Evolutionary conservation across 2,888 invertebrate genomes (phyloP).

Genomic region (Tiliacea aurago): DNA sequence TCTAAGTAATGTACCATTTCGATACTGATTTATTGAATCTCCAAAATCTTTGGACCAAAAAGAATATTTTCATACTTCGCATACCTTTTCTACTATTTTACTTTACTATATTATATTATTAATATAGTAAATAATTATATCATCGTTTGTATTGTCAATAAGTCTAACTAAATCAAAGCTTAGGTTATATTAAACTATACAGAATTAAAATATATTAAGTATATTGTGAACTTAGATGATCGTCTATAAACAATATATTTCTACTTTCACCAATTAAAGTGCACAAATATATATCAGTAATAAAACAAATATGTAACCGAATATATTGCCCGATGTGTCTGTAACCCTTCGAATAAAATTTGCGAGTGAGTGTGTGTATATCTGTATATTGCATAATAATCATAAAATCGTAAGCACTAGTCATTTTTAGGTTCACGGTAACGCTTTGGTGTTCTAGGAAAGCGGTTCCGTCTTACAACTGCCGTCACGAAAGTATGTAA

Average conservation of each 20-base stretch:
- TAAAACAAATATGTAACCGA: neutral
- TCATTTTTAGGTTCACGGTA: constrained; percentile 61
- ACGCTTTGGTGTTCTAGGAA: no score
- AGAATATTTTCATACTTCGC: constrained; percentile 58
- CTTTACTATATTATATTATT: constrained; percentile 16
- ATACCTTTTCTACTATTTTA: constrained; percentile 43
- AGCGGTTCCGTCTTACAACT: no score
- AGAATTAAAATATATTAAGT: constrained; percentile 9
- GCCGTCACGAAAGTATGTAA: no score
- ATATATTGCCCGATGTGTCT: constrained; percentile 8
- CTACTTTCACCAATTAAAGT: constrained; percentile 26
- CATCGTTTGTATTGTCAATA: constrained; percentile 26
- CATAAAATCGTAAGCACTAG: constrained; percentile 62
- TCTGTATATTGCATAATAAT: constrained; percentile 33
- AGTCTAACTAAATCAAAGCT: constrained; percentile 16
- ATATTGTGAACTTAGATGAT: constrained; percentile 10
- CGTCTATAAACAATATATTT: constrained; percentile 23
- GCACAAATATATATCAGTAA: constrained; percentile 46
- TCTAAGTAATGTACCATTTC: constrained; percentile 38
- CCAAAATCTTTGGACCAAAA: constrained; percentile 53
- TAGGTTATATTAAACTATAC: constrained; percentile 2
- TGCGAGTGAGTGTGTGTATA: constrained; percentile 36
- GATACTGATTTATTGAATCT: constrained; percentile 43
- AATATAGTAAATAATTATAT: constrained; percentile 22
- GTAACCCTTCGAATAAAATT: constrained; percentile 32